Evolutionary conservation across 2,888 invertebrate genomes (phyloP), one percentile per base, ranked within the genome.

Genomic region (Pyrocoelia pectoralis): DNA sequence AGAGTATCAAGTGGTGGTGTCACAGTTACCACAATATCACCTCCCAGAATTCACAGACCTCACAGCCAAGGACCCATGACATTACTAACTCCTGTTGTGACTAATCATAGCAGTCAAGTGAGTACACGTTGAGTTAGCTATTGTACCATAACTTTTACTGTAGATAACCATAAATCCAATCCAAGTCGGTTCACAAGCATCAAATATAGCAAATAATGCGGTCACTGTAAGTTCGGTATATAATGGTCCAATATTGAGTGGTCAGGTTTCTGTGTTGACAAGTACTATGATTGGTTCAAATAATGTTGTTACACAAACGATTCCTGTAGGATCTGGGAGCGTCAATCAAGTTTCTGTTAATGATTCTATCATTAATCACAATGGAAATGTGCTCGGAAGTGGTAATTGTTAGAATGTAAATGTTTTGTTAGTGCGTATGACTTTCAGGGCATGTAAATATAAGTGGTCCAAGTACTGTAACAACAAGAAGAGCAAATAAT

Each of bases 1-100:
- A 75, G 75, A 72, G 80, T 82, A 52, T 80, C 81, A 18, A 86
- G 84, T 73, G 84, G 84, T 12, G 88, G 87, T 13, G 86, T 89
- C 0, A 89, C 90, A 0, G 89, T 89, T 10, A 88, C 89, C 41
- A 86, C 84, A n/a, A 85, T 85, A 56, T 86, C 87, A 2, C 85
- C 85, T 2, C 81, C 83, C 13, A 76, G 79, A 65, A 77, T 80
- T 58, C 83, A 83, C 69, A 78, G 84, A 68, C 84, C 85, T 50
- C 81, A 81, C 69, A 81, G 86, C 75, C 83, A 87, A 80, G 83
- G 89, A 71, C 83, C 88, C 72, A 65, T 81, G 24, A 74, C 79
- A 8, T 67, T 80, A 43, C 72, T 76, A 55, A 71, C 74, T 15
- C 76, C 76, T 49, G 73, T 74, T 51, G 64, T 40, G 9, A 54